Percentiles rank a stretch among this genome's conserved stretches.
phyloP scores from a whole-genome alignment of 2,113 vertebrate species.

The Leptosomus discolor region DNA sequence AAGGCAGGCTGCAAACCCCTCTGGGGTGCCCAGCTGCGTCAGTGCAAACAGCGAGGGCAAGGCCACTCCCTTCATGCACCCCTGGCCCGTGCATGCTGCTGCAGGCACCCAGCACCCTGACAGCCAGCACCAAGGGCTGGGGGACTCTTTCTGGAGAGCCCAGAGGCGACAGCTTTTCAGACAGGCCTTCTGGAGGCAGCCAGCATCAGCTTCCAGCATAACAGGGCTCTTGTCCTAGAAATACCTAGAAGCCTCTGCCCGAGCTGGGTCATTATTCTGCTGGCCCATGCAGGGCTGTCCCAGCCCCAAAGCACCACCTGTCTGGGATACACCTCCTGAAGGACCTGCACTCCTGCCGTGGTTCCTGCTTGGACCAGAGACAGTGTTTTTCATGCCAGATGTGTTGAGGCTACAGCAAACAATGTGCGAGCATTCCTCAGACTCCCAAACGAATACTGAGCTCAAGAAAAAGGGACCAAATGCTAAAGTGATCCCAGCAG shows the following conservation, averaged over 20 bases:
- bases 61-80: too few relatives aligned
- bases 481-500: background rate
- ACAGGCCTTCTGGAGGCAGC: background rate
- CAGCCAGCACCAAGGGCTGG: background rate
- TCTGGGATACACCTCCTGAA: background rate
- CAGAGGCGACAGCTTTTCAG: background rate
- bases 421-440: rapidly evolving
- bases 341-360: background rate
- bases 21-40: background rate
- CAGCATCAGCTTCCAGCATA: background rate
- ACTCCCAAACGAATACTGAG: background rate
- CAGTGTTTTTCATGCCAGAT: background rate
- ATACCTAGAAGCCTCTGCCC: background rate
- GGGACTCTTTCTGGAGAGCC: background rate
- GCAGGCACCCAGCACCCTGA: background rate
- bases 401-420: background rate
- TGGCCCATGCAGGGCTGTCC: background rate
- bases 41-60: too few relatives aligned
- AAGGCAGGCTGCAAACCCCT: background rate
- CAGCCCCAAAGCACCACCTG: background rate
- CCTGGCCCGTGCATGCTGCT: background rate
- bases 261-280: background rate
- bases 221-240: background rate
- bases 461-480: background rate
- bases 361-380: background rate